phyloP scores from a whole-genome alignment of 2,797 vertebrate genomes.

The Eulemur albifrons region DNA sequence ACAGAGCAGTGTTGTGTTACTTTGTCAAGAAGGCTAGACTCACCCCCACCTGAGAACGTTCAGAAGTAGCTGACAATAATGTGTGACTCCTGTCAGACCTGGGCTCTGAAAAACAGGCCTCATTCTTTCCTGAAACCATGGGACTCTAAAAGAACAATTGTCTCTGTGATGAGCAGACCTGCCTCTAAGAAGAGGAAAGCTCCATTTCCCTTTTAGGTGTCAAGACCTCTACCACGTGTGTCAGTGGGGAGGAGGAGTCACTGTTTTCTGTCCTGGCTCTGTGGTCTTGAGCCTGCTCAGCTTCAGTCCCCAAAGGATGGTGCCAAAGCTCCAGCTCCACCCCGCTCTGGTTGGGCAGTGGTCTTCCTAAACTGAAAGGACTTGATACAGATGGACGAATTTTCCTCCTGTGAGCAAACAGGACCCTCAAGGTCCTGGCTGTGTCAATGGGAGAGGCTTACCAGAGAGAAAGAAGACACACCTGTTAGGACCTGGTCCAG shows the following conservation, averaged over 20 bases:
- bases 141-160: not conserved
- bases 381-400: not conserved
- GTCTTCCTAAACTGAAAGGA: not conserved
- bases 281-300: not conserved
- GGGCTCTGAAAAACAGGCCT: not conserved
- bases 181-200: not conserved
- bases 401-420: not conserved
- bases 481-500: not conserved
- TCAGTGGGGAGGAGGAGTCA: not conserved
- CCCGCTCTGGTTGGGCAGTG: not conserved
- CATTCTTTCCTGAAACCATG: not conserved
- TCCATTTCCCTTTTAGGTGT: not conserved
- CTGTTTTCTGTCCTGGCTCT: not conserved
- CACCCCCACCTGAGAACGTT: not conserved
- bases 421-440: not conserved
- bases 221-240: not conserved
- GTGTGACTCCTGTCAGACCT: not conserved
- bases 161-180: not conserved
- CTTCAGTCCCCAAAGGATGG: not conserved
- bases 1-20: not conserved
- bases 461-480: not conserved
- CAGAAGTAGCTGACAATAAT: not conserved
- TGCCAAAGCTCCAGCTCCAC: not conserved
- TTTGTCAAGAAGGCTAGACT: not conserved
- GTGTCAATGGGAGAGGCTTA: not conserved